phyloP scores from a whole-genome alignment of 2,888 invertebrate species.

The Caenorhabditis afra region DNA sequence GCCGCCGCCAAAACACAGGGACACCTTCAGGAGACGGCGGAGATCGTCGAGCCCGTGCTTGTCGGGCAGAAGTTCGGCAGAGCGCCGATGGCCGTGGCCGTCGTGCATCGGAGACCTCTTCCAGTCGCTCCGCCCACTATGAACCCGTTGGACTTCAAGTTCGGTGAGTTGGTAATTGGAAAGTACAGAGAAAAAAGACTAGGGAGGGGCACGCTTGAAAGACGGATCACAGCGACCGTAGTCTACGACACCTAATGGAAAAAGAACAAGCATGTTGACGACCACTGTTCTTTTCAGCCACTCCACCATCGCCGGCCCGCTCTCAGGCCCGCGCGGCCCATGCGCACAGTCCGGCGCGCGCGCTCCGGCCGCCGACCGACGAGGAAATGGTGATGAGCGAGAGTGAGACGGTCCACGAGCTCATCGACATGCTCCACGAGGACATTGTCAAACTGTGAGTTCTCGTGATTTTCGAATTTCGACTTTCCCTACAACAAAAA shows the following conservation, averaged over 20 bases:
- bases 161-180: slow-evolving; percentile 23
- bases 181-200: no score
- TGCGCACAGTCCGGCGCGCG: no score
- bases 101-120: slow-evolving; percentile 30
- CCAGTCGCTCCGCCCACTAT: slow-evolving; percentile 54
- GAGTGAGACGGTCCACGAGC: slow-evolving; percentile 39
- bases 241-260: no score
- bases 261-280: no score
- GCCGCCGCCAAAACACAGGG: slow-evolving; percentile 16
- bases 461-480: not conserved
- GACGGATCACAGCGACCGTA: no score
- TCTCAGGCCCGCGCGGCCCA: not conserved
- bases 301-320: not conserved
- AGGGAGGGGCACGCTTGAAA: no score
- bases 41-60: slow-evolving; percentile 48
- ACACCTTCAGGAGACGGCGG: slow-evolving; percentile 50
- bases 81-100: not conserved
- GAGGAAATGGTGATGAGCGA: slow-evolving; percentile 23
- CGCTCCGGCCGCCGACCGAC: slow-evolving; percentile 25
- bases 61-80: slow-evolving; percentile 30
- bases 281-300: no score
- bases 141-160: slow-evolving; percentile 13
- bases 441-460: slow-evolving; percentile 49
- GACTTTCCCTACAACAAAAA: not conserved
- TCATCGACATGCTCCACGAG: slow-evolving; percentile 56